Base-by-base conservation (phyloP, 2,797 vertebrate genomes). In the Bradypodion ventrale region DNA sequence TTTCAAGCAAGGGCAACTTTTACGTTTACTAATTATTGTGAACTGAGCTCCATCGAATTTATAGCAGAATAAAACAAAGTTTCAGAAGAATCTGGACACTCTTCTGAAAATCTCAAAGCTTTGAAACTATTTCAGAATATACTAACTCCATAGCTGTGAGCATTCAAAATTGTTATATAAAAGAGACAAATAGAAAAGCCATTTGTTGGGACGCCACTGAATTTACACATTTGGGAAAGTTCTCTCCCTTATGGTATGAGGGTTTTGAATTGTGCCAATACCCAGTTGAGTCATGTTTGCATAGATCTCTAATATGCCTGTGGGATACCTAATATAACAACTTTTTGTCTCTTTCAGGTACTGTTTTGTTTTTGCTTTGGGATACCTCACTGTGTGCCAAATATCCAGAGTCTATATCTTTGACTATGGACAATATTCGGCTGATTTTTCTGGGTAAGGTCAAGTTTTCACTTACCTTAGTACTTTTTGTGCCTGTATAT, bases 371-470 rank as follows among this genome's bases (percentile, higher is more conserved):
- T 97, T 99, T 87, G 98, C 99, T 68, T 96, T 99, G 82, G 97
- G 98, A 92, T 99, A 99, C 95, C 98, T 99, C 94, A 98, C 97
- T 88, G 94, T 98, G 93, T 99, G 99, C 96, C 98, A 99, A 96
- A 96, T 99, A 94, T 98, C 98, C 75, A 96, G 98, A 85, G 98
- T 99, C 89, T 99, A 99, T 91, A 98, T 99, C 93, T 99, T 99
- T 89, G 99, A 99, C 94, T 99, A 99, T 65, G 98, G 98, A 94
- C 98, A 99, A 93, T 99, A 99, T 95, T 99, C 99, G 62, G 98
- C 99, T 91, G 99, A 99, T 93, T 99, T 99, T 92, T 99, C 99
- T 88, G 99, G 99, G 99, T 99, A 97, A 98, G 98, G 78, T 89
- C 91, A 92, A 78, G 84, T 16, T 60, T 29, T 85, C 76, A 32